These are phyloP conservation scores for Morone saxatilis DNA, from an alignment of 2,113 vertebrate species.

Conservation along the genomic window DNA sequence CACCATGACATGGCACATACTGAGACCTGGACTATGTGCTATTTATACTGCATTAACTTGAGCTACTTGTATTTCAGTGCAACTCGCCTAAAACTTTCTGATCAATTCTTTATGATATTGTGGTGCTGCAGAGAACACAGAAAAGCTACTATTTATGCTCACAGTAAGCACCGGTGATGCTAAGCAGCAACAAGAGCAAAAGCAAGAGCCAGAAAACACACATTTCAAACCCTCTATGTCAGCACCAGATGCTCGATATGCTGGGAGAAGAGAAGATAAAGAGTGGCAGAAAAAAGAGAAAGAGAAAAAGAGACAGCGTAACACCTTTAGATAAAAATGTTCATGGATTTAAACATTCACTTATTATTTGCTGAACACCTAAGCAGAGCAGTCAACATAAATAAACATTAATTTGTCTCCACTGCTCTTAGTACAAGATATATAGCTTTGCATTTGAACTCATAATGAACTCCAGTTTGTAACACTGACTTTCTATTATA, in stretches of 20 bases:
- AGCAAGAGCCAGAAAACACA: slow-evolving; percentile 79
- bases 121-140: slow-evolving; percentile 70
- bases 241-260: slow-evolving; percentile 79
- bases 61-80: background rate
- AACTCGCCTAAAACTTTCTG: slow-evolving; percentile 10
- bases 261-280: slow-evolving; percentile 73
- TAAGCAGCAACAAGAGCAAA: slow-evolving; percentile 69
- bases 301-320: slow-evolving; percentile 40
- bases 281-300: slow-evolving; percentile 53
- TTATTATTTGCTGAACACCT: background rate
- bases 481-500: background rate
- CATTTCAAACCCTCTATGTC: slow-evolving; percentile 87
- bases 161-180: slow-evolving; percentile 47
- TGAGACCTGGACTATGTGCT: slow-evolving; percentile 12
- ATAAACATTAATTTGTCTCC: background rate
- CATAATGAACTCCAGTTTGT: background rate
- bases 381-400: background rate
- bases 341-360: slow-evolving; percentile 9
- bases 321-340: slow-evolving; percentile 52
- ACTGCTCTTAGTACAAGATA: background rate
- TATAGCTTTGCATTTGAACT: background rate
- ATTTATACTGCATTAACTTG: slow-evolving; percentile 12
- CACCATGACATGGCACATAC: slow-evolving; percentile 56
- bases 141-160: slow-evolving; percentile 37
- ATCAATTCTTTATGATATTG: slow-evolving; percentile 1